Evolutionary conservation across 23 tunicate species (phyloP), one percentile per base, ranked within the genome.

Genomic region (Ciona savignyi): DNA sequence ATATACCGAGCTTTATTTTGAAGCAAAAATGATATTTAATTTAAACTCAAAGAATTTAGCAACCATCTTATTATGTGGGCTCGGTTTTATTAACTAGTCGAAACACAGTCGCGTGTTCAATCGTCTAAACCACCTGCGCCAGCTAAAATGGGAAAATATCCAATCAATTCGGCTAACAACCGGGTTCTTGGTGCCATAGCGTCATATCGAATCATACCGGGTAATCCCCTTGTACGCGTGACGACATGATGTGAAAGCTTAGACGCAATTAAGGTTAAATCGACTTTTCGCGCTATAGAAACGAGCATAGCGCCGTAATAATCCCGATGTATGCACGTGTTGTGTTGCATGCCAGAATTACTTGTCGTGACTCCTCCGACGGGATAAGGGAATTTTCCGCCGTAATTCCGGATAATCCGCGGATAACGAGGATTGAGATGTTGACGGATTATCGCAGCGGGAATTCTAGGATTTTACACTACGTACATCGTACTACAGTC

Each of bases 341-440:
- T 6, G 15, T 6, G 9, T 42, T 9, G 11, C 11, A 9, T 42
- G 56, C 56, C 11, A 42, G 11, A 42, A 6, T 42, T 42, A 6
- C 56, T 9, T 15, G 15, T 6, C 56, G 56, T 42, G 56, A 42
- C 56, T 42, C 56, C 56, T 15, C 56, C 15, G 11, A 6, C 56
- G 56, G 56, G 15, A 42, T 15, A 42, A 42, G 11, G 56, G 56
- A 15, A 42, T 42, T 42, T 42, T 42, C 56, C 56, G 56, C 56
- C 11, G 9, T 42, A 42, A 42, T 42, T 42, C 56, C 11, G 56
- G 56, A 42, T 42, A 42, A 42, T 42, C 56, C 56, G 56, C 56
- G 56, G 56, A 42, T 42, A 42, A 42, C 56, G 56, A 42, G 56
- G 56, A 42, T 42, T 42, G 56, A 42, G 56, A 42, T 42, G 56